Evolutionary conservation across 2,797 vertebrate genomes (phyloP).

Genomic region (Eulemur mongoz): DNA sequence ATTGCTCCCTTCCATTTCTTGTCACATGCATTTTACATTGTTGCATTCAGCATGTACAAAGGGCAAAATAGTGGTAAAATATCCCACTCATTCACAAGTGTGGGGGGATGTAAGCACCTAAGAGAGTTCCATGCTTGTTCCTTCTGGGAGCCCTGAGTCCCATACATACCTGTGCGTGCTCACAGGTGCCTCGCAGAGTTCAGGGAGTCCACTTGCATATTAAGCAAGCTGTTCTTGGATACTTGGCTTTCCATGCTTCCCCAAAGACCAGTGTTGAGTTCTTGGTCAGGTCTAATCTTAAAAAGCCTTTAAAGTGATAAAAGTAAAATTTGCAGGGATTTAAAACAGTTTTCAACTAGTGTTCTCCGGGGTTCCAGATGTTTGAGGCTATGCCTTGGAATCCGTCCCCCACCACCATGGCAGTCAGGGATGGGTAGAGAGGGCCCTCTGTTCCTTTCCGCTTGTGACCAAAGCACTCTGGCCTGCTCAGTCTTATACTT

Average conservation of each 20-base stretch:
- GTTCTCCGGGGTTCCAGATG: neutral
- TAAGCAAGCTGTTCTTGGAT: neutral
- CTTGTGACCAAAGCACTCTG: no score
- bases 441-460: no score
- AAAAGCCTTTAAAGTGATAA: neutral
- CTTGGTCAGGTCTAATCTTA: neutral
- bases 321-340: neutral
- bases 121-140: neutral
- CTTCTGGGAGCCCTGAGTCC: neutral
- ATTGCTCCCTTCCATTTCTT: neutral
- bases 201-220: neutral
- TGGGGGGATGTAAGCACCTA: no score
- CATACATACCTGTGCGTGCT: fast-evolving
- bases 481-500: neutral
- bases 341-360: neutral
- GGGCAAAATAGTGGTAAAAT: neutral
- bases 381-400: neutral
- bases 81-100: neutral
- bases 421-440: neutral
- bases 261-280: neutral
- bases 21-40: neutral
- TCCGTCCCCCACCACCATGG: fast-evolving
- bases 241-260: neutral
- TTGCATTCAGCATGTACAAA: neutral
- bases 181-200: neutral